Evolutionary conservation across 2,113 vertebrate species (phyloP).

Genomic region (Leiothrix lutea): DNA sequence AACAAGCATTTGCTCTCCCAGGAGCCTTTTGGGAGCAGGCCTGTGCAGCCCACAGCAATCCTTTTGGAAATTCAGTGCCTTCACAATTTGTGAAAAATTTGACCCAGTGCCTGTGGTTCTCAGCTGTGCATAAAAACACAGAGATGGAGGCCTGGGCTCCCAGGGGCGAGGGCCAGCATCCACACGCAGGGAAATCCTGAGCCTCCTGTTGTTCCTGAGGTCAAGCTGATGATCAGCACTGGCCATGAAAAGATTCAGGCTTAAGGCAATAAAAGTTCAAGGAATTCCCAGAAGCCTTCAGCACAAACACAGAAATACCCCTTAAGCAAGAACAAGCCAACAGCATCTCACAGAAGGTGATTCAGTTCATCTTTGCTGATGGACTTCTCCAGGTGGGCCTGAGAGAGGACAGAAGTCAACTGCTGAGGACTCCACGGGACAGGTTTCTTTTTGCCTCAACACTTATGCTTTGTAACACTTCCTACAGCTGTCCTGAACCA

Average conservation of each 20-base stretch:
- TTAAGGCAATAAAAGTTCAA: constrained; percentile 20
- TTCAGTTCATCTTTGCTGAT: not conserved
- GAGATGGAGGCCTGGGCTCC: constrained; percentile 8
- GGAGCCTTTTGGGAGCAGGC: not conserved
- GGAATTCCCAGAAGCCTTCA: constrained; percentile 5
- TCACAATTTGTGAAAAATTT: not conserved
- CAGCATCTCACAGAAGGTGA: not conserved
- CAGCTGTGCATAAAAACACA: not conserved
- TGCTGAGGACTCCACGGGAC: not conserved
- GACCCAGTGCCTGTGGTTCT: constrained; percentile 40
- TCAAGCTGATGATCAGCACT: constrained; percentile 17
- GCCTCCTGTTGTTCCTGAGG: not conserved
- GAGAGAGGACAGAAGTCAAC: not conserved
- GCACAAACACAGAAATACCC: not conserved
- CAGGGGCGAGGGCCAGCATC: not conserved
- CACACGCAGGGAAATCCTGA: not conserved
- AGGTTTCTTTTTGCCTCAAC: not conserved
- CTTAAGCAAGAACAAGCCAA: not conserved
- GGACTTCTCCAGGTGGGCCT: not conserved
- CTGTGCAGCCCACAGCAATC: not conserved
- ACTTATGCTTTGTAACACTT: not conserved
- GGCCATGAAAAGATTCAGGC: not conserved
- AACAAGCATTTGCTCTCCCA: not conserved
- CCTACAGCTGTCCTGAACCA: not conserved
- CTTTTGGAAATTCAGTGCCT: constrained; percentile 32